Percentiles rank a stretch among this genome's conserved stretches.
These are phyloP conservation scores for Oedothorax gibbosus DNA, from an alignment of 1,140 invertebrate species.

Conservation along the genomic window DNA sequence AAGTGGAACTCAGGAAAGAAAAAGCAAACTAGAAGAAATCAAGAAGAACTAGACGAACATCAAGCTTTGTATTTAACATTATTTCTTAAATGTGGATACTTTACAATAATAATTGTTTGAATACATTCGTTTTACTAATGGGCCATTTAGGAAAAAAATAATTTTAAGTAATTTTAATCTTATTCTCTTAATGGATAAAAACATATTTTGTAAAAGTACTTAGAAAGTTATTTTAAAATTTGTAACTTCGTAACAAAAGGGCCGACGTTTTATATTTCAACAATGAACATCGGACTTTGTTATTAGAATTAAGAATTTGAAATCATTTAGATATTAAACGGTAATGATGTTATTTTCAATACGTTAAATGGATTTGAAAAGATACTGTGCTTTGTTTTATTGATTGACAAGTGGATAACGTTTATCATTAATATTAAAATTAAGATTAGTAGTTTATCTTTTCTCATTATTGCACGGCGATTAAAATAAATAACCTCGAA, in stretches of 20 bases:
- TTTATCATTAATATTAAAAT: no score
- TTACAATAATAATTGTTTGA: slow-evolving; percentile 49
- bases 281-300: no score
- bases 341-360: slow-evolving; percentile 35
- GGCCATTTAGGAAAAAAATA: slow-evolving; percentile 23
- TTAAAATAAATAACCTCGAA: no score
- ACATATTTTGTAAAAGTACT: slow-evolving; percentile 18
- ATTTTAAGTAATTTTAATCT: slow-evolving; percentile 49
- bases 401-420: no score
- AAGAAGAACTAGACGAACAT: slow-evolving; percentile 38
- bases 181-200: slow-evolving; percentile 18
- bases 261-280: no score
- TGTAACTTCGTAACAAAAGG: no score
- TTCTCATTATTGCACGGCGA: no score
- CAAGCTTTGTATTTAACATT: slow-evolving; percentile 36
- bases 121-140: slow-evolving; percentile 41
- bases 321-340: slow-evolving; percentile 29
- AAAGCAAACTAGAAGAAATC: slow-evolving; percentile 24
- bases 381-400: background rate
- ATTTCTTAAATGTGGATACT: slow-evolving; percentile 50
- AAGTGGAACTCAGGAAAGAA: slow-evolving; percentile 29
- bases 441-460: no score
- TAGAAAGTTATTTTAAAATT: slow-evolving; percentile 16
- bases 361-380: slow-evolving; percentile 3
- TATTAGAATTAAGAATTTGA: no score